Evolutionary conservation across 2,888 invertebrate genomes (phyloP).

Genomic region (Alloplasta piceator): DNA sequence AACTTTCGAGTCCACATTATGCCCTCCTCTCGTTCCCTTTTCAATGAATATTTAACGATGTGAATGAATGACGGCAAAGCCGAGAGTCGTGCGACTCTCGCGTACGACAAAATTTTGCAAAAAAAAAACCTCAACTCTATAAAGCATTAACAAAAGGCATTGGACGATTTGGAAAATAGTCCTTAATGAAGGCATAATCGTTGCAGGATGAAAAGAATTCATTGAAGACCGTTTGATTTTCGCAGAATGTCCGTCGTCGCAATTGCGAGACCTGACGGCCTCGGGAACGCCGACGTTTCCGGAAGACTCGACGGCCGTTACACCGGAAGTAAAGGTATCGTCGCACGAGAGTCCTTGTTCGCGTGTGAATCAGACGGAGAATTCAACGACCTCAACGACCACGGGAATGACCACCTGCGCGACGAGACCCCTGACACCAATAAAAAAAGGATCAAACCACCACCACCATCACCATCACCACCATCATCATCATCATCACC

Average conservation of each 20-base stretch:
- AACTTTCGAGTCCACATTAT: constrained; percentile 7
- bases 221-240: background rate
- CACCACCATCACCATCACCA: constrained; percentile 28
- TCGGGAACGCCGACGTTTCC: constrained; percentile 59
- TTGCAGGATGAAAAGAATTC: background rate
- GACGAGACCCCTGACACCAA: constrained; percentile 27
- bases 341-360: constrained; percentile 30
- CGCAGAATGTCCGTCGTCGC: constrained; percentile 62
- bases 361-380: constrained; percentile 14
- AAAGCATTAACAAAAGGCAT: background rate
- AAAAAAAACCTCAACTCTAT: background rate
- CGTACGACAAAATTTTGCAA: background rate
- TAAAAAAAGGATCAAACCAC: constrained; percentile 25
- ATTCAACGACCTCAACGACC: constrained; percentile 13
- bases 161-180: background rate
- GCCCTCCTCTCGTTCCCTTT: background rate
- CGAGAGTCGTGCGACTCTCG: constrained; percentile 1
- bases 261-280: constrained; percentile 64
- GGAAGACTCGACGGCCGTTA: constrained; percentile 10
- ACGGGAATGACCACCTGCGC: constrained; percentile 50
- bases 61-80: constrained; percentile 31
- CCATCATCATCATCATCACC: constrained; percentile 37
- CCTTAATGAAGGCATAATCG: background rate
- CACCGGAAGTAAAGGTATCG: constrained; percentile 4
- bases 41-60: constrained; percentile 32